Base-by-base conservation (phyloP, 1,140 invertebrate species). In the Drosophila repletoides region DNA sequence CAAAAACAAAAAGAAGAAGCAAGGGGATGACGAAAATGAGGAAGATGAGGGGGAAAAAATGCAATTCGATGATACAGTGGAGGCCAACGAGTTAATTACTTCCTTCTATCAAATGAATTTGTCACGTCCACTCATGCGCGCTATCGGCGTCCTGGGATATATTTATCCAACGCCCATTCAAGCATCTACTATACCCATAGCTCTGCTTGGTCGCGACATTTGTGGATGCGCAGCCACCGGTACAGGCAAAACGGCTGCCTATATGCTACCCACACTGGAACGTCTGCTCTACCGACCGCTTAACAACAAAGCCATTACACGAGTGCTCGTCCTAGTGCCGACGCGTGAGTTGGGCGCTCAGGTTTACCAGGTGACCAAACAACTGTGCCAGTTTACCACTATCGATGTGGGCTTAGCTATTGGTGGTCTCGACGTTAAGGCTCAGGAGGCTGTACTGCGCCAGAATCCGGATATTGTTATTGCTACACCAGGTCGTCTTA, bases 231-330 rank as follows among this genome's bases (percentile, higher is more conserved):
- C 83, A 15, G 97, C 98, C 1, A 99, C 98, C 0, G 98, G 98
- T 29, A 99, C 98, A 3, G 98, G 98, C 22, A 99, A 99, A 93
- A 99, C 98, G 1, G 97, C 97, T 0, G 98, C 98, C 0, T 99
- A 99, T 89, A 99, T 99, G 97, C 91, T 99, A 63, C 98, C 98
- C 2, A 98, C 98, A 21, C 88, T 99, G 15, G 98, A 99, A 91
- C 92, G 98, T 71, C 92, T 99, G 46, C 90, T 99, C 2, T 99
- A 96, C 87, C 94, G 94, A 52, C 94, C 92, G 48, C 89, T 90
- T 55, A 90, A 92, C 31, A 92, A 93, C 51, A 90, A 92, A 29
- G 92, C 94, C 6, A 91, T 95, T 5, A 97, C 96, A 0, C 91
- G 97, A 68, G 98, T 99, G 5, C 91, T 99, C 6, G 95, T 99